Base-by-base conservation (phyloP, 92 coral and sea anemone genomes). In the Zoanthus sociatus region DNA sequence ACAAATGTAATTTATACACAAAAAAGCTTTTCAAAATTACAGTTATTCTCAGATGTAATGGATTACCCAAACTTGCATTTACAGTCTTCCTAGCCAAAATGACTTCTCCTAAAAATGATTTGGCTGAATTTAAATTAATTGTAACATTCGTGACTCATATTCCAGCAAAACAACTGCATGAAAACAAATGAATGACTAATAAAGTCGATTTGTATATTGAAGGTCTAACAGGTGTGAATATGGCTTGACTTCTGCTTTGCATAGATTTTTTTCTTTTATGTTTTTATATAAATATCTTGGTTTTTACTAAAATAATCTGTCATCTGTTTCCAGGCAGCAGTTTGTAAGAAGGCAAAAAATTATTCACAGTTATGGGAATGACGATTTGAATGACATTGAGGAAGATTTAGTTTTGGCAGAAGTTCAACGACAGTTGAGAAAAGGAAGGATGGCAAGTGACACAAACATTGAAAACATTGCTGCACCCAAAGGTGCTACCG, bases 251-350 rank as follows among this genome's bases (percentile, higher is more conserved):
- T 50, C 54, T 58, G 14, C 18, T 16, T 58, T 58, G 16, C 18
- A 58, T 58, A 13, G 10, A 58, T 10, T 58, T 16, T 58, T 58
- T 58, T 58, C 64, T 58, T 18, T 58, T 58, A 58, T 58, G 14
- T 58, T 58, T 61, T 61, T 15, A 17, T 61, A 15, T 61, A 15
- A 61, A 50, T 61, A 61, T 61, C 17, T 61, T 8, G 68, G 16
- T 61, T 61, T 61, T 18, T 61, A 61, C 26, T 61, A 61, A 61
- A 15, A 61, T 61, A 15, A 16, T 61, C 68, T 17, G 68, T 61
- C 26, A 61, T 61, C 68, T 61, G 17, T 61, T 61, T n/a, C 68
- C 26, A 61, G 68, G 68, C 68, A 61, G 68, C 68, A 61, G 68
- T 61, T 61, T 61, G 68, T 58, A 50, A 50, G 54, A 50, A 50